phyloP scores from a whole-genome alignment of 2,888 invertebrate species.

The Mechanitis messenoides region DNA sequence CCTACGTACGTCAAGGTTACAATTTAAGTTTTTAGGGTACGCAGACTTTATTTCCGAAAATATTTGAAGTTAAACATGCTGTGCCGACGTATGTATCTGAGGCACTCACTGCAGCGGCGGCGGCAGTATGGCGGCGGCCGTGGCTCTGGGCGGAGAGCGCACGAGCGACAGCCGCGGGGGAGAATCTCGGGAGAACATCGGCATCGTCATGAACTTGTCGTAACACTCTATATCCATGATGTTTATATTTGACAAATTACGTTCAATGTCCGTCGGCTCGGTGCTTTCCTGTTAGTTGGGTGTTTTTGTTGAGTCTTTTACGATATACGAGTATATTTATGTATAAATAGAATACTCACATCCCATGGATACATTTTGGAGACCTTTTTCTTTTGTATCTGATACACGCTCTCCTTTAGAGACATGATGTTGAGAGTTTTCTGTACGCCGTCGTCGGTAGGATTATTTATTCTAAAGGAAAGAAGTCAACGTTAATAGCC shows the following conservation, averaged over 20 bases:
- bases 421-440: constrained; percentile 45
- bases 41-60: too few relatives aligned
- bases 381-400: constrained; percentile 64
- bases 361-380: constrained; percentile 66
- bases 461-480: constrained; percentile 54
- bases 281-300: constrained; percentile 48
- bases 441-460: constrained; percentile 41
- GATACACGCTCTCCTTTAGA: constrained; percentile 57
- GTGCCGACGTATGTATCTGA: neutral
- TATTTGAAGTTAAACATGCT: neutral
- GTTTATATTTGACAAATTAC: constrained; percentile 74
- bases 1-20: constrained; percentile 35
- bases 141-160: constrained; percentile 26
- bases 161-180: neutral
- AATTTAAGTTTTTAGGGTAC: too few relatives aligned
- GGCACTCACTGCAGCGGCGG: constrained; percentile 47
- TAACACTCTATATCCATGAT: constrained; percentile 84
- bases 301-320: neutral
- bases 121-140: constrained; percentile 35
- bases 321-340: neutral
- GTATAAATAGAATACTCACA: constrained; percentile 43
- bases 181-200: constrained; percentile 7
- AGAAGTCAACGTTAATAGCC: constrained; percentile 11
- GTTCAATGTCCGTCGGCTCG: constrained; percentile 83
- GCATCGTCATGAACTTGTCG: constrained; percentile 74